Evolutionary conservation across 2,888 invertebrate genomes (phyloP).

Genomic region (Pycnomerus fuliginosus): DNA sequence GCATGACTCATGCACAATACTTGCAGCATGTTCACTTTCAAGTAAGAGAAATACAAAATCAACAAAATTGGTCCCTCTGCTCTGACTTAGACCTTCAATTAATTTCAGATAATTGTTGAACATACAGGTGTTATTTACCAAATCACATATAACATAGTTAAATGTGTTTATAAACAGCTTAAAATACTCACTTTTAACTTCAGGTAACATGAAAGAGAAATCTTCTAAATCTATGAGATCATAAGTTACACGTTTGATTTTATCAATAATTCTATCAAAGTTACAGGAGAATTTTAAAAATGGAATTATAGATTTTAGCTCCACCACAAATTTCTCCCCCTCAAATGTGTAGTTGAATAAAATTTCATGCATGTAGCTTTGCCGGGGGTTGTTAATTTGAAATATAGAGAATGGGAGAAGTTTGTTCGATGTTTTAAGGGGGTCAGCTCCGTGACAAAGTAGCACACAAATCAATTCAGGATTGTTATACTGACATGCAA

Average conservation of each 20-base stretch:
- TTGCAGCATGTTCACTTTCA: background rate
- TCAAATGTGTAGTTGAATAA: conserved; percentile 4
- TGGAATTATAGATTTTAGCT: background rate
- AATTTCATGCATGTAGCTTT: background rate
- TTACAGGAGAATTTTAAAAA: background rate
- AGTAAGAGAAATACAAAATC: background rate
- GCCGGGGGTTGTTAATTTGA: background rate
- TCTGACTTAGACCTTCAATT: background rate
- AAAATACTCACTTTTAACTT: background rate
- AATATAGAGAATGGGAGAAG: background rate
- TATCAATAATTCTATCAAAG: background rate
- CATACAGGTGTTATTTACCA: background rate
- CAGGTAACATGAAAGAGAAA: background rate
- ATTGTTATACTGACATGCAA: conserved; percentile 1
- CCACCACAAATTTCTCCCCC: background rate
- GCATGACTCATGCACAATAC: background rate
- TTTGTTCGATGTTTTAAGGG: background rate
- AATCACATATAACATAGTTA: conserved; percentile 2
- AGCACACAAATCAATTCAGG: conserved; percentile 1
- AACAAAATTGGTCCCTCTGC: background rate
- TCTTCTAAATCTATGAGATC: background rate
- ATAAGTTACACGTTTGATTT: background rate
- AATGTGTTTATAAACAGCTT: background rate
- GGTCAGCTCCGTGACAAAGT: conserved; percentile 3
- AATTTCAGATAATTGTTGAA: conserved; percentile 1